Base-by-base conservation (phyloP, 2,888 invertebrate species). In the Kryphioiulus occultus region DNA sequence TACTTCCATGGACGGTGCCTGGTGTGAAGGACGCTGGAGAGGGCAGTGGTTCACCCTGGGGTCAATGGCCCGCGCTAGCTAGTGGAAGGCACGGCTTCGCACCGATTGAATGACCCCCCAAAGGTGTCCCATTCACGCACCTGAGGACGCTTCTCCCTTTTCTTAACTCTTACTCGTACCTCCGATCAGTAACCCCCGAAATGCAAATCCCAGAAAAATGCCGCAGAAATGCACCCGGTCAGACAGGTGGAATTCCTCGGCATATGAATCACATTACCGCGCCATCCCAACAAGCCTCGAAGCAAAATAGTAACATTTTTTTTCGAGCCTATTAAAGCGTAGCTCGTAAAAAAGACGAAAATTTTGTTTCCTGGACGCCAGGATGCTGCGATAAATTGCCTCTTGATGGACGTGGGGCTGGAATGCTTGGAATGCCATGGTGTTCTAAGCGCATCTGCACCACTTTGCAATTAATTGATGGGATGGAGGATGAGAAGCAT, bases 31-130 rank as follows among this genome's bases (percentile, higher is more conserved):
- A 32, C 83, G 83, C 32, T 83, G 35, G 83, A 83, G 35, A 83
- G 83, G 83, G 83, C 83, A 83, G 35, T 83, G 83, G 83, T 83
- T 83, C 83, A 83, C 83, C 83, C 35, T 17, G n/a, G 83, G 83
- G 83, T 83, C 83, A 83, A 83, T 30, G 83, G 7, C 83, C 83
- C 35, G 26, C 83, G 9, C 30, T 17, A 83, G 35, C 32, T 17
- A 83, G 35, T 83, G 83, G 35, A 19, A 35, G 83, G 83, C n/a
- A 83, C 83, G 35, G n/a, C 83, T 39, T 83, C 30, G 30, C 30
- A 83, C 83, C 83, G 35, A 26, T 59, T n/a, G n/a, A 22, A 30
- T 19, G 19, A 26, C 35, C 35, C 83, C 83, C 83, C 83, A 83
- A 32, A 83, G 35, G 32, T 83, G 32, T 83, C 83, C 83, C 83